Evolutionary conservation across 2,888 invertebrate species (phyloP).

Genomic region (Heterodera filipjevi): DNA sequence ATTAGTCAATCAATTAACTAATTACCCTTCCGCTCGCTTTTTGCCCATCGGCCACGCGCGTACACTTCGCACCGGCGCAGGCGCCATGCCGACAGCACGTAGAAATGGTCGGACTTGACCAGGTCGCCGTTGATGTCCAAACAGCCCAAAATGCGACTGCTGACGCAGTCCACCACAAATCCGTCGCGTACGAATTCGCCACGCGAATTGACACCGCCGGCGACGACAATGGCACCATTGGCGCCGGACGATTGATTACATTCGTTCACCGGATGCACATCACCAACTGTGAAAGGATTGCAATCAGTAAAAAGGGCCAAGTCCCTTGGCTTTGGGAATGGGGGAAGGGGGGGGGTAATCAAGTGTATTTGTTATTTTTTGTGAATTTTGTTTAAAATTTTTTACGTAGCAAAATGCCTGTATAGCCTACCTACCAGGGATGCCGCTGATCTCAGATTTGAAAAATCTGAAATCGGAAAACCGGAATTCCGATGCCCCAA

Average conservation of each 20-base stretch:
- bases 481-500: too few relatives aligned
- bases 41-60: slow-evolving; percentile 46
- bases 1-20: too few relatives aligned
- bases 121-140: slow-evolving; percentile 52
- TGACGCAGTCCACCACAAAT: slow-evolving; percentile 56
- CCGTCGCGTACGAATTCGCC: slow-evolving; percentile 51
- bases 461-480: too few relatives aligned
- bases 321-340: neutral
- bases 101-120: slow-evolving; percentile 48
- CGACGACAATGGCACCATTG: neutral
- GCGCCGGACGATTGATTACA: slow-evolving; percentile 39
- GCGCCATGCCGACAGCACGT: slow-evolving; percentile 44
- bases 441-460: too few relatives aligned
- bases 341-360: too few relatives aligned
- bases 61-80: slow-evolving; percentile 54
- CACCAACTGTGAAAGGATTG: neutral
- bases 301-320: neutral
- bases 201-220: neutral
- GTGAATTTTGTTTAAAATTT: too few relatives aligned
- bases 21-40: slow-evolving; percentile 54
- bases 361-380: too few relatives aligned
- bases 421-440: too few relatives aligned
- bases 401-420: too few relatives aligned
- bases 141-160: slow-evolving; percentile 48
- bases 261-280: slow-evolving; percentile 28